Conservation (phyloP, 2,888 invertebrate species). For the Dysmachus trigonus region DNA sequence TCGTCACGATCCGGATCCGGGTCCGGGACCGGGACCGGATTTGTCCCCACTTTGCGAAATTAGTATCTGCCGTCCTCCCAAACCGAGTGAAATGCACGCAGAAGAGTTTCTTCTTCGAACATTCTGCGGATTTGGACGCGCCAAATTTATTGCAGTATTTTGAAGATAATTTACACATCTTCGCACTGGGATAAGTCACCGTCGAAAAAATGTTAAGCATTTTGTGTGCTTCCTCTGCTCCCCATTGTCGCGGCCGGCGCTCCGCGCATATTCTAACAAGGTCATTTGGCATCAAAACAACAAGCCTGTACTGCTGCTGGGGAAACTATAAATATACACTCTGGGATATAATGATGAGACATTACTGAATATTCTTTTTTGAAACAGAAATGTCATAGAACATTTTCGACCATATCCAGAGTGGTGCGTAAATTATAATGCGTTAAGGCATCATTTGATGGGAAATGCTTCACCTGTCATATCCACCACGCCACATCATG, state of each 20-base stretch:
- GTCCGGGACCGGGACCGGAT: too few species aligned
- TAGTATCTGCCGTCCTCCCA: background rate
- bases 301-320: background rate
- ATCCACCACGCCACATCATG: too few species aligned
- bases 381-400: too few species aligned
- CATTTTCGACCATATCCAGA: background rate
- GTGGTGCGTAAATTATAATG: background rate
- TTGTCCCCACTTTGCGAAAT: background rate
- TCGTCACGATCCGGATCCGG: background rate
- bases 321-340: background rate
- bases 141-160: background rate
- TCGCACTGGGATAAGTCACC: background rate
- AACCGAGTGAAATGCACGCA: background rate
- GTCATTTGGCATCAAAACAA: background rate
- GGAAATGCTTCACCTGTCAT: too few species aligned
- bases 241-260: background rate
- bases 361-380: background rate
- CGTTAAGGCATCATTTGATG: too few species aligned
- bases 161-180: background rate
- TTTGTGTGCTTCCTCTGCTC: background rate
- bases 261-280: background rate
- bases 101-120: background rate
- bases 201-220: background rate
- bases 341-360: background rate
- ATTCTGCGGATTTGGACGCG: background rate